Conservation (phyloP, 1,140 invertebrate genomes). For the Hypsibius dujardini region DNA sequence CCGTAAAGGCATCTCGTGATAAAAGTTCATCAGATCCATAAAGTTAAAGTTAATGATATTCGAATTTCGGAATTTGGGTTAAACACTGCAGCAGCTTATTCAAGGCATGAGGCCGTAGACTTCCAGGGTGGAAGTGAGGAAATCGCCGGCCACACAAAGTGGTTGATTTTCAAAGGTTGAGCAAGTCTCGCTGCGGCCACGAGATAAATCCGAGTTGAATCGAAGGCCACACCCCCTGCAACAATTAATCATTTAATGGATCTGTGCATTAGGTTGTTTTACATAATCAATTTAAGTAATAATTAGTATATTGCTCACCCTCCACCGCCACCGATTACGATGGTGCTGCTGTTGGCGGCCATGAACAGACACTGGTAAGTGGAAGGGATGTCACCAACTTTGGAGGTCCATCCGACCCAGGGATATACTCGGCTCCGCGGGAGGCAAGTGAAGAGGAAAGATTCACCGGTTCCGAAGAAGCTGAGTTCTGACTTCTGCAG, state of each 20-base stretch:
- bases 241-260: not conserved
- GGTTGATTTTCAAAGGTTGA: not conserved
- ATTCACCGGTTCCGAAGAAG: slow-evolving; percentile 13
- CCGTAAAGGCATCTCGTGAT: too few relatives aligned
- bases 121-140: not conserved
- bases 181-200: not conserved
- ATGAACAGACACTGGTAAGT: not conserved
- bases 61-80: too few relatives aligned
- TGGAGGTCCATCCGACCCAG: slow-evolving; percentile 1
- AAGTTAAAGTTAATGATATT: too few relatives aligned
- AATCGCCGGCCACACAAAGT: not conserved
- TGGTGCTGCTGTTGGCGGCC: not conserved
- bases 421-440: not conserved
- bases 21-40: too few relatives aligned
- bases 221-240: not conserved
- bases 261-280: not conserved
- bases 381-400: not conserved
- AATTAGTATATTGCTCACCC: not conserved
- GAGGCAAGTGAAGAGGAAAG: not conserved
- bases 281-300: not conserved
- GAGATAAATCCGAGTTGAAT: not conserved
- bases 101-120: not conserved
- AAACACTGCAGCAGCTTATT: too few relatives aligned
- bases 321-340: slow-evolving; percentile 9
- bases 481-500: not conserved